Conservation (phyloP, 1,140 invertebrate genomes). For the Babylonia areolata region DNA sequence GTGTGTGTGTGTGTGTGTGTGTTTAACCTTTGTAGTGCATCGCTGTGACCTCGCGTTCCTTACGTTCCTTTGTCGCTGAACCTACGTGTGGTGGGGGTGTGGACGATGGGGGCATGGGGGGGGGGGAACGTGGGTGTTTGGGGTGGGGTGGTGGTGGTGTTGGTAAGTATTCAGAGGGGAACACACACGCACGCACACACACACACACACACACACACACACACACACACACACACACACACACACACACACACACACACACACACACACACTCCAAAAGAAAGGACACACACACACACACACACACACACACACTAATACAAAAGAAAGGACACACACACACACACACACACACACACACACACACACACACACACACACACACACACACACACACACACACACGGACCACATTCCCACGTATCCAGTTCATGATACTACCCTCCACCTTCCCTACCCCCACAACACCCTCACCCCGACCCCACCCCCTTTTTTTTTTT, state of each 20-base stretch:
- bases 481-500: no score
- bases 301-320: background rate
- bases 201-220: background rate
- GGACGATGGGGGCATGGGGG: no score
- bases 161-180: no score
- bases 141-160: no score
- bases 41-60: no score
- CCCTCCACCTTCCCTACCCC: no score
- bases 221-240: constrained; percentile 17
- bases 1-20: no score
- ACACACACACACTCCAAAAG: background rate
- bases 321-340: background rate
- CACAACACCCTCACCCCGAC: no score
- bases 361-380: background rate
- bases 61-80: no score
- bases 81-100: background rate
- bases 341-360: background rate
- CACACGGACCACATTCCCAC: background rate
- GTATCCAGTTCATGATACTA: background rate
- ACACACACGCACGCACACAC: constrained; percentile 8
- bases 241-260: constrained; percentile 1
- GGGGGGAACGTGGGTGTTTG: no score
- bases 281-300: background rate
- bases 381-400: background rate
- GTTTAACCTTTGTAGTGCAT: no score